phyloP scores from a whole-genome alignment of 30 jellyfish, hydroid and myxozoan species.

The Euphysa ruthae region DNA sequence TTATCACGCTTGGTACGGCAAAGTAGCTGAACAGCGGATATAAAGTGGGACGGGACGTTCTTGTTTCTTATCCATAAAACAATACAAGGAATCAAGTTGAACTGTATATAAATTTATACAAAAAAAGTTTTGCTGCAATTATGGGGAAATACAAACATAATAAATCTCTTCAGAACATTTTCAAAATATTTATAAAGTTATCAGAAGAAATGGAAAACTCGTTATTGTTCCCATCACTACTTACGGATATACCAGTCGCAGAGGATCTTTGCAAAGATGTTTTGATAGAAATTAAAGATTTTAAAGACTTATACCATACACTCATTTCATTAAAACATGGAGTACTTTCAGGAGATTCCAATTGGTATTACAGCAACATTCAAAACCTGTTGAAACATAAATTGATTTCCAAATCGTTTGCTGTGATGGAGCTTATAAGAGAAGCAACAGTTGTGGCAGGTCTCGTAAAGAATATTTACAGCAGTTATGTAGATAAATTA shows the following conservation, averaged over 20 bases:
- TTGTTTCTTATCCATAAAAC: too few relatives aligned
- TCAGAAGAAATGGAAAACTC: background rate
- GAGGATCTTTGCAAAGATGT: slow-evolving; percentile 16
- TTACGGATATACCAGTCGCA: background rate
- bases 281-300: slow-evolving; percentile 13
- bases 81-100: too few relatives aligned
- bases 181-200: background rate
- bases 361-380: background rate
- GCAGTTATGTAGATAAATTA: background rate
- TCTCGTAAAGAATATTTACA: background rate
- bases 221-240: background rate
- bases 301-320: background rate
- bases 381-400: background rate
- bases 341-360: background rate
- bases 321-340: background rate
- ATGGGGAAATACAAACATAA: too few relatives aligned
- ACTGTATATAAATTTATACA: too few relatives aligned
- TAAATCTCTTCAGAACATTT: background rate
- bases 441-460: slow-evolving; percentile 5
- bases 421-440: background rate
- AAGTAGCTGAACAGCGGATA: too few relatives aligned
- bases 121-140: too few relatives aligned
- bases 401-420: background rate
- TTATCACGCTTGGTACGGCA: too few relatives aligned
- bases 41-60: too few relatives aligned